These are phyloP conservation scores for Sminthurinus signatus DNA, from an alignment of 1,140 invertebrate genomes.

Conservation along the genomic window DNA sequence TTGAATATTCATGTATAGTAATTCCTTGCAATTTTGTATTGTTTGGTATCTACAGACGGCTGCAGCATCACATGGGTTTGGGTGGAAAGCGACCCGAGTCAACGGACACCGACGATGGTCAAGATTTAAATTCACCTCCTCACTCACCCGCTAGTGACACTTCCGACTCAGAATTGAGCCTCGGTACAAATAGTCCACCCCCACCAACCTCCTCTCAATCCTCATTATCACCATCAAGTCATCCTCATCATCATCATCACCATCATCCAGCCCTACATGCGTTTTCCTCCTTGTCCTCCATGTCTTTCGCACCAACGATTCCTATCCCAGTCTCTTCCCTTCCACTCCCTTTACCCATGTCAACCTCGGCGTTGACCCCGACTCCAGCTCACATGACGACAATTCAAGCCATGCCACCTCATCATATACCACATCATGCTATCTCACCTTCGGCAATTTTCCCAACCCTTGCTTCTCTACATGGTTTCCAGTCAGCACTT, in stretches of 20 bases:
- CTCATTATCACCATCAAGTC: conserved; percentile 19
- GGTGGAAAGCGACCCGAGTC: conserved; percentile 35
- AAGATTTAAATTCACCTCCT: conserved; percentile 30
- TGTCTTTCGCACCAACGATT: conserved; percentile 32
- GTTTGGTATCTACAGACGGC: conserved; percentile 13
- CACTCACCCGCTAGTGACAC: conserved; percentile 30
- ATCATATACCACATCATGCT: conserved; percentile 27
- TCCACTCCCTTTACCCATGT: conserved; percentile 20
- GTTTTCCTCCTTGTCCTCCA: conserved; percentile 25
- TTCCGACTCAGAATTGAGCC: conserved; percentile 37
- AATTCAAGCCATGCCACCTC: conserved; percentile 14
- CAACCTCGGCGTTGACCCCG: conserved; percentile 18
- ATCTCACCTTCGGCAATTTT: conserved; percentile 28
- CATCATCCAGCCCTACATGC: conserved; percentile 25
- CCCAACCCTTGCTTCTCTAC: conserved; percentile 34
- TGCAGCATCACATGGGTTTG: conserved; percentile 37
- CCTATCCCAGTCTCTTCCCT: conserved; percentile 35
- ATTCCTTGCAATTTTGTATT: neutral
- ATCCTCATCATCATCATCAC: conserved; percentile 18
- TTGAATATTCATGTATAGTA: too few relatives aligned
- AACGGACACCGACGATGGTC: conserved; percentile 35
- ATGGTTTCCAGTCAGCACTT: conserved; percentile 28
- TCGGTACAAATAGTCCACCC: conserved; percentile 40
- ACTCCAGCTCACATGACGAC: conserved; percentile 31
- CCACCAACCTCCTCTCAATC: conserved; percentile 27